Percentiles rank a stretch among this genome's conserved stretches.
Conservation (phyloP, 2,113 vertebrate genomes). For the Rallus limicola region DNA sequence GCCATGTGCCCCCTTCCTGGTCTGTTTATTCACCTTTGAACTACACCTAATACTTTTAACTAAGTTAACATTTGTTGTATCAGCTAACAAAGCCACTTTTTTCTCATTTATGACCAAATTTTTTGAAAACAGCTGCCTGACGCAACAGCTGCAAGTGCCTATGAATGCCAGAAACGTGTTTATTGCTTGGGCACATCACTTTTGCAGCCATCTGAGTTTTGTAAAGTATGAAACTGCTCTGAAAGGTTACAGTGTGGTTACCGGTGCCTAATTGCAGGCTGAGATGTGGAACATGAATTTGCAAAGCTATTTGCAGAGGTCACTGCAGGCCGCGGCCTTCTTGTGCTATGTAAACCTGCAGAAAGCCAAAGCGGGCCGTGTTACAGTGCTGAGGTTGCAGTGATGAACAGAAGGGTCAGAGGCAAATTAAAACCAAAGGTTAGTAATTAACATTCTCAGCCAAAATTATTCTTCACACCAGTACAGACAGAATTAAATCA, state of each 20-base stretch:
- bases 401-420: not conserved
- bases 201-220: not conserved
- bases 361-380: not conserved
- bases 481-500: not conserved
- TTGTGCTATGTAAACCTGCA: not conserved
- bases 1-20: not conserved
- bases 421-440: not conserved
- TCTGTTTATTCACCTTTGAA: slow-evolving; percentile 11
- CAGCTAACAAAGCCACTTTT: not conserved
- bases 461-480: not conserved
- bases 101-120: not conserved
- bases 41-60: not conserved
- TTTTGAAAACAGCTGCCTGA: not conserved
- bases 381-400: not conserved
- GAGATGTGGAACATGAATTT: not conserved
- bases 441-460: accelerated
- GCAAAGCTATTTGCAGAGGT: not conserved
- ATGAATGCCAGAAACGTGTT: not conserved
- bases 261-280: not conserved
- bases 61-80: not conserved
- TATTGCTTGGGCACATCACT: not conserved
- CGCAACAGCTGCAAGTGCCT: not conserved
- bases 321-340: not conserved
- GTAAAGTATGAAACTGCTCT: not conserved
- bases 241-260: not conserved